Percentiles rank a stretch among this genome's conserved stretches.
Evolutionary conservation across 2,888 invertebrate species (phyloP).

Genomic region (Micoletzkya japonica): DNA sequence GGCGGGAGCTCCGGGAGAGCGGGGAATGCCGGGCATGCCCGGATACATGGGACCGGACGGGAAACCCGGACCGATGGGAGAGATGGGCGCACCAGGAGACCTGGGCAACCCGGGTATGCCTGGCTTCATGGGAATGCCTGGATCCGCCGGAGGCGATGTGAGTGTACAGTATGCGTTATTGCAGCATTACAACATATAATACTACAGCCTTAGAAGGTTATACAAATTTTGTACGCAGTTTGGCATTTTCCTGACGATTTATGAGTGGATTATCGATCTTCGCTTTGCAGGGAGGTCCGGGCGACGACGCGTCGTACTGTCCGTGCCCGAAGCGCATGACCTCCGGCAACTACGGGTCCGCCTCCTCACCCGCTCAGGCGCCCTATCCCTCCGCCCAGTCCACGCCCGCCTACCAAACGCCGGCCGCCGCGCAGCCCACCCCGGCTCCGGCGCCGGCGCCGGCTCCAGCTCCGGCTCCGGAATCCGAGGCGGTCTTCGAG

Average conservation of each 20-base stretch:
- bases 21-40: conserved; percentile 25
- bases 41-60: conserved; percentile 21
- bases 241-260: too few relatives aligned
- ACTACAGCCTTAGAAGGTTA: too few relatives aligned
- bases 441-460: background rate
- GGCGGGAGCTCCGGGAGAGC: conserved; percentile 8
- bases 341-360: background rate
- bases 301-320: conserved; percentile 20
- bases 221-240: too few relatives aligned
- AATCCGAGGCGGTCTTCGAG: background rate
- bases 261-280: too few relatives aligned
- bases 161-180: background rate
- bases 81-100: conserved; percentile 20
- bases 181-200: too few relatives aligned
- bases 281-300: conserved; percentile 18
- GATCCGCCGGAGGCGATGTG: conserved; percentile 1
- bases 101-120: conserved; percentile 6
- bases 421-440: background rate
- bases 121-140: conserved; percentile 28
- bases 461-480: background rate
- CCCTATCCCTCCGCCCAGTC: conserved; percentile 7
- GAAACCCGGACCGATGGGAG: conserved; percentile 15
- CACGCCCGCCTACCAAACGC: background rate
- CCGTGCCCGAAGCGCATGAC: conserved; percentile 20
- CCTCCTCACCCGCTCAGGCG: background rate